These are phyloP conservation scores for Ladona fulva DNA, from an alignment of 1,140 invertebrate genomes.

Conservation along the genomic window DNA sequence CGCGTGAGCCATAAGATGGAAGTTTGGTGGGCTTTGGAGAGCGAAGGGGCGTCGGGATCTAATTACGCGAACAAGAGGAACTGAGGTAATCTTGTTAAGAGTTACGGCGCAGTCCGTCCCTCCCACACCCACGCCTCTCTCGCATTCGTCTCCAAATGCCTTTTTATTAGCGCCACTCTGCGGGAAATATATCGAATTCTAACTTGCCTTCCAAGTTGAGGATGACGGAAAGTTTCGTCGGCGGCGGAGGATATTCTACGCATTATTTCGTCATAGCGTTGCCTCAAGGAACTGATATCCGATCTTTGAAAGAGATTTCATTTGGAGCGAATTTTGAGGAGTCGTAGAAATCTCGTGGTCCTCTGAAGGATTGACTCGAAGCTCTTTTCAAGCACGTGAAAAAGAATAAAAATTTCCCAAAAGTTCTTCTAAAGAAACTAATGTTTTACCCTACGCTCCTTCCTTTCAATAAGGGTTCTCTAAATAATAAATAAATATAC, in stretches of 20 bases:
- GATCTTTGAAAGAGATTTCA: no score
- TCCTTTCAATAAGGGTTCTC: no score
- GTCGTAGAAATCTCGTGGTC: no score
- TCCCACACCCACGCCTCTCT: background rate
- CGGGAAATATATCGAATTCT: background rate
- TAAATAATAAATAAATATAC: no score
- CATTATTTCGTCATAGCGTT: no score
- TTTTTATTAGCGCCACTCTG: background rate
- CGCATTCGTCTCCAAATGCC: background rate
- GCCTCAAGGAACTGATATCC: no score
- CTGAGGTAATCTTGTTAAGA: conserved; percentile 16
- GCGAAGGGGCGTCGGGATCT: conserved; percentile 15
- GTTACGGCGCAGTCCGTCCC: conserved; percentile 12
- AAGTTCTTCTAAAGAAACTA: no score
- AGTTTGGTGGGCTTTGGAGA: background rate
- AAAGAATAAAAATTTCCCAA: no score
- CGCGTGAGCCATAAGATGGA: background rate
- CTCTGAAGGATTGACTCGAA: no score
- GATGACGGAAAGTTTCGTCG: background rate
- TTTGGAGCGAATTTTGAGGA: no score
- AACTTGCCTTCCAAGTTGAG: background rate
- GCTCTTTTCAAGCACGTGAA: no score
- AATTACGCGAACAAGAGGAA: conserved; percentile 17
- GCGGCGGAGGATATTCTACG: background rate
- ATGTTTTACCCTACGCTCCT: no score